These are phyloP conservation scores for Pantherophis vulpinus DNA, from an alignment of 2,797 vertebrate species.

Conservation along the genomic window DNA sequence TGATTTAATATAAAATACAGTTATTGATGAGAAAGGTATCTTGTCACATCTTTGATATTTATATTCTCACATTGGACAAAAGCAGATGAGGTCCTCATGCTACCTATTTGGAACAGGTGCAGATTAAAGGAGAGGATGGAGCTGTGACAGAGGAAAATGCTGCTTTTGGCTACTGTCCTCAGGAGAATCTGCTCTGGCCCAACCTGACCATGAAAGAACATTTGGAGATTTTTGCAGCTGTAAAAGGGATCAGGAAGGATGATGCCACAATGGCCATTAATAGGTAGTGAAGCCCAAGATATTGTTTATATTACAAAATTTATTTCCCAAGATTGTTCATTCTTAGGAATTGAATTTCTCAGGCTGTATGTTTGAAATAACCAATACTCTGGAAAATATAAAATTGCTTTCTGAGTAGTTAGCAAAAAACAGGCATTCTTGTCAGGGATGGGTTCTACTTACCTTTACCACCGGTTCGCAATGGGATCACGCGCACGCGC, in stretches of 20 bases:
- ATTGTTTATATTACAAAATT: not conserved
- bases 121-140: constrained; percentile 73
- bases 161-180: constrained; percentile 87
- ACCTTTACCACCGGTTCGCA: too few relatives aligned
- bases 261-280: constrained; percentile 68
- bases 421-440: not conserved
- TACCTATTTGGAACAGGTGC: constrained; percentile 71
- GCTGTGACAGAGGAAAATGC: constrained; percentile 54
- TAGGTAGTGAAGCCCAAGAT: constrained; percentile 64
- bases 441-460: too few relatives aligned
- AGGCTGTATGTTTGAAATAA: not conserved
- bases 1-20: not conserved
- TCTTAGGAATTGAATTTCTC: not conserved
- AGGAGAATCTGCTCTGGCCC: constrained; percentile 86
- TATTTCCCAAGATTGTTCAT: rapidly evolving
- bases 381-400: not conserved
- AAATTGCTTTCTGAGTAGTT: not conserved
- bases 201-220: constrained; percentile 83
- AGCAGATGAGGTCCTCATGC: rapidly evolving
- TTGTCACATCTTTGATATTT: not conserved
- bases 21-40: not conserved
- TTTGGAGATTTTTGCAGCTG: constrained; percentile 80
- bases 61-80: rapidly evolving
- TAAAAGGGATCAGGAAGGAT: constrained; percentile 80
- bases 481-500: too few relatives aligned